Percentiles rank a stretch among this genome's conserved stretches.
These are phyloP conservation scores for Pristionchus japonicus DNA, from an alignment of 2,888 invertebrate species.

Conservation along the genomic window DNA sequence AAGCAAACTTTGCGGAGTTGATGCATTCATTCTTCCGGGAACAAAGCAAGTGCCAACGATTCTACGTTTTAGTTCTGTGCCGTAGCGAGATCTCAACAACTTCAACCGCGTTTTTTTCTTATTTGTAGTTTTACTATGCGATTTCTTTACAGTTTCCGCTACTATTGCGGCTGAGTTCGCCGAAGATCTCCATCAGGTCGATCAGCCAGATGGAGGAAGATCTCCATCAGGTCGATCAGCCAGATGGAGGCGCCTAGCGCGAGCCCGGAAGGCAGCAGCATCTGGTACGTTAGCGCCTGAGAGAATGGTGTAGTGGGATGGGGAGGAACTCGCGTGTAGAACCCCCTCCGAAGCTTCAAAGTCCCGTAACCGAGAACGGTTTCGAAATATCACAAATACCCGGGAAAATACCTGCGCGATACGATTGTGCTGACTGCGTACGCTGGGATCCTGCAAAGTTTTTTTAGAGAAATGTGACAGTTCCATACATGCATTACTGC, in stretches of 20 bases:
- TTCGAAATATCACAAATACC: background rate
- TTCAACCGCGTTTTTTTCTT: no score
- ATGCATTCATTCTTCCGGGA: no score
- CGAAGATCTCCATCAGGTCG: background rate
- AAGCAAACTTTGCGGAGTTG: no score
- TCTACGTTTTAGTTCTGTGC: background rate
- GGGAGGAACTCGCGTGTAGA: no score
- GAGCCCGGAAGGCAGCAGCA: background rate
- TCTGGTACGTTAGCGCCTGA: background rate
- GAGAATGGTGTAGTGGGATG: no score
- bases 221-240: background rate
- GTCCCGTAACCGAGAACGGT: no score
- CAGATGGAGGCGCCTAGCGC: background rate
- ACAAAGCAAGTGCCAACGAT: no score
- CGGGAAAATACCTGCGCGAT: background rate
- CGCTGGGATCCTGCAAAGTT: background rate
- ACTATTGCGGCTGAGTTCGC: no score
- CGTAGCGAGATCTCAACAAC: background rate
- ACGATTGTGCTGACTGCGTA: background rate
- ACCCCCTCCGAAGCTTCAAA: no score
- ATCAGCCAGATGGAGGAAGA: background rate
- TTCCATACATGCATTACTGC: background rate
- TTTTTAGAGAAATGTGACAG: no score
- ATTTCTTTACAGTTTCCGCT: no score
- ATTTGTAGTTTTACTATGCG: no score